A percentile compares a stretch with the other conserved stretches of the same genome.
phyloP scores from a whole-genome alignment of 2,888 invertebrate genomes.

The Sabatieria punctata region DNA sequence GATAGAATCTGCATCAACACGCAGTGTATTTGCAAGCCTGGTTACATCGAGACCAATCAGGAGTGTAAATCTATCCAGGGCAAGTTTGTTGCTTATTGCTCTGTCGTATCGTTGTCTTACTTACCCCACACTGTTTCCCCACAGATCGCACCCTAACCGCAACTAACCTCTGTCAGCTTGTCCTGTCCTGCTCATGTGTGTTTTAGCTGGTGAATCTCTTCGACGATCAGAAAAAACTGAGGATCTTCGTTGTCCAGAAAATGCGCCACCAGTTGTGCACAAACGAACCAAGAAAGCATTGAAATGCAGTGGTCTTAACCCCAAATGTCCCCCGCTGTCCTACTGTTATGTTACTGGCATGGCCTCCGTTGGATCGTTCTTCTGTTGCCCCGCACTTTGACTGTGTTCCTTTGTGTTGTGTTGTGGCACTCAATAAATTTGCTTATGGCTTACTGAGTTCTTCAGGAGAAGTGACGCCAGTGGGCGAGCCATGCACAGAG shows the following conservation, averaged over 20 bases:
- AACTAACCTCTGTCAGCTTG: too few species aligned
- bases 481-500: too few species aligned
- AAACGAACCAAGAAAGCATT: conserved; percentile 16
- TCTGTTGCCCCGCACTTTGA: conserved; percentile 1
- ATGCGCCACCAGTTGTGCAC: conserved; percentile 22
- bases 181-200: too few species aligned
- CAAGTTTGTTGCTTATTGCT: not conserved
- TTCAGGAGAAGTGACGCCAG: too few species aligned
- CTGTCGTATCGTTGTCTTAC: too few species aligned
- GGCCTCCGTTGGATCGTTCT: not conserved
- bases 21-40: not conserved
- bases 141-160: too few species aligned
- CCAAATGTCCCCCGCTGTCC: conserved; percentile 27
- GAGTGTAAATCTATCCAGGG: not conserved
- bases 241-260: conserved; percentile 26
- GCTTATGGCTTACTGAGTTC: too few species aligned
- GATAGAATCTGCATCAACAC: not conserved
- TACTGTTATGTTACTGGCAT: conserved; percentile 30
- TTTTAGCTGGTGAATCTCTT: too few species aligned
- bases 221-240: too few species aligned
- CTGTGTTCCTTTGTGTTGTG: too few species aligned
- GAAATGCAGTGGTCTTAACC: conserved; percentile 25
- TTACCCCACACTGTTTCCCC: too few species aligned
- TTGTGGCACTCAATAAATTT: too few species aligned
- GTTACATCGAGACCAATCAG: not conserved